Evolutionary conservation across 2,113 vertebrate species (phyloP).

Genomic region (Saccopteryx bilineata): DNA sequence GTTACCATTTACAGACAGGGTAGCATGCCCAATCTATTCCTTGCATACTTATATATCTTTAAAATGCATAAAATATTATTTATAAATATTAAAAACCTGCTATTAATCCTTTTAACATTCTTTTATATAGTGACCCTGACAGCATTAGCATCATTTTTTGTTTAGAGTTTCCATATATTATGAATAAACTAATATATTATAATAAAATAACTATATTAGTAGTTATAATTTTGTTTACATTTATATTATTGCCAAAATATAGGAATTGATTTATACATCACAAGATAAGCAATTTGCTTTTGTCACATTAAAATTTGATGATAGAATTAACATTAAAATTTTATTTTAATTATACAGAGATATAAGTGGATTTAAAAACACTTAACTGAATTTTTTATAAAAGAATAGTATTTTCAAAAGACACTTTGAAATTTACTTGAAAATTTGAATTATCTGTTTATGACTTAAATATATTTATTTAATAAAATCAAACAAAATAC

Average conservation of each 20-base stretch:
- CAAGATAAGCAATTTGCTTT: background rate
- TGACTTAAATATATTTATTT: background rate
- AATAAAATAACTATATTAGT: background rate
- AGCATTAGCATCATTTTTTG: background rate
- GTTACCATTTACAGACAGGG: background rate
- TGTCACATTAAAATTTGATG: background rate
- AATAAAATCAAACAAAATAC: background rate
- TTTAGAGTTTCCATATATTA: background rate
- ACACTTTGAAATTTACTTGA: background rate
- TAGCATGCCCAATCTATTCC: background rate
- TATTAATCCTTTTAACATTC: background rate
- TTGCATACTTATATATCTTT: background rate
- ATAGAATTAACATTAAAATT: background rate
- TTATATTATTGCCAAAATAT: background rate
- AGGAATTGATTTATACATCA: background rate
- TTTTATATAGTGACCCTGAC: background rate
- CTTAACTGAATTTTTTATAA: background rate
- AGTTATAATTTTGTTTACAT: constrained; percentile 29
- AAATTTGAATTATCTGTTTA: background rate
- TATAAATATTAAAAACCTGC: constrained; percentile 4
- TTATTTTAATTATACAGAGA: background rate
- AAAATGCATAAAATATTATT: background rate
- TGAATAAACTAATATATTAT: background rate
- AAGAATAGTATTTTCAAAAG: background rate
- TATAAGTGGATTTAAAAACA: background rate